Conservation (phyloP, 2,888 invertebrate genomes). For the Blastobasis adustella region DNA sequence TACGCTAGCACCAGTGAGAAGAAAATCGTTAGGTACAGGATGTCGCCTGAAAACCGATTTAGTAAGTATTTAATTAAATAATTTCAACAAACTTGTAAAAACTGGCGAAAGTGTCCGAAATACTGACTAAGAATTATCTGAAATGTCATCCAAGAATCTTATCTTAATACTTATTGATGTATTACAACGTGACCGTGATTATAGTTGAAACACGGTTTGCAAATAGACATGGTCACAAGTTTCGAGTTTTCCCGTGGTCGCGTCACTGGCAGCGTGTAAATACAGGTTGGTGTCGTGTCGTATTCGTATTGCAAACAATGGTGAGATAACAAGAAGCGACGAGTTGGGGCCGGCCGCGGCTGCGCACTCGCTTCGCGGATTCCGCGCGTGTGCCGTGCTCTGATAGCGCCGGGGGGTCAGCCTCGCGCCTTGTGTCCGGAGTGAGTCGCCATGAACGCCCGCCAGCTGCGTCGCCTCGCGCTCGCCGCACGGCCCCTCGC, state of each 20-base stretch:
- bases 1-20: too few species aligned
- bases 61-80: too few species aligned
- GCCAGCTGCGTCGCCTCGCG: constrained; percentile 53
- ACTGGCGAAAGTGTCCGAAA: too few species aligned
- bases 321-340: constrained; percentile 33
- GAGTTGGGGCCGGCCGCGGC: constrained; percentile 30
- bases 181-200: too few species aligned
- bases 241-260: constrained; percentile 25
- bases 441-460: constrained; percentile 46
- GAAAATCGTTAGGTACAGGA: too few species aligned
- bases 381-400: constrained; percentile 30
- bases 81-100: too few species aligned
- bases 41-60: too few species aligned
- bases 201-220: too few species aligned
- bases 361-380: constrained; percentile 62
- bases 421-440: constrained; percentile 11
- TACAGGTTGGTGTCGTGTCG: constrained; percentile 17
- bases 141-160: too few species aligned
- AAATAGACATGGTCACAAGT: too few species aligned
- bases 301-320: constrained; percentile 24
- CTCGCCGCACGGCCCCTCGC: constrained; percentile 28
- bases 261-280: constrained; percentile 44
- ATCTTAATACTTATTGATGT: too few species aligned
- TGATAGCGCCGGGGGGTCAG: constrained; percentile 28
- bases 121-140: too few species aligned